Base-by-base conservation (phyloP, 2,113 vertebrate genomes). In the Steatornis caripensis region DNA sequence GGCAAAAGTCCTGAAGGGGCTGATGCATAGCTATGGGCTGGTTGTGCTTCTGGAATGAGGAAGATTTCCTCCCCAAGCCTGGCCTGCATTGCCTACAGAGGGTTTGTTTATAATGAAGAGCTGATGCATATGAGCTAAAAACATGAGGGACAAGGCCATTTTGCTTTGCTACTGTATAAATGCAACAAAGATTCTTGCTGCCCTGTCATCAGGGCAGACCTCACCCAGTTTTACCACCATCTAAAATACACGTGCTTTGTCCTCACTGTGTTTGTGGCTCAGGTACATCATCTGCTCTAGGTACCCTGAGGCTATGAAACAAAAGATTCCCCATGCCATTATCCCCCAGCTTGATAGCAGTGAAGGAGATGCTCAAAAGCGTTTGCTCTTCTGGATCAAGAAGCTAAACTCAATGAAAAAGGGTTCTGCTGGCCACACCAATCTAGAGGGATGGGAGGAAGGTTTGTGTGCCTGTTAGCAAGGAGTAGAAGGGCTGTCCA, bases 21-120 rank as follows among this genome's bases (percentile, higher is more conserved):
- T 93, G 93, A 93, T 96, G 86, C 91, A 93, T 89, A 95, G 84
- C 94, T 95, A 84, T 41, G 69, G 86, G 95, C 96, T 95, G 80
- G 81, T 94, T 96, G 92, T 97, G 93, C 96, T 97, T 96, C 90
- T 95, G 96, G 82, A 93, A 87, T 85, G 87, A 95, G 90, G 78
- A 96, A 90, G 70, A 48, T 85, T 90, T 94, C 85, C 70, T 74
- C 65, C 70, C 58, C 66, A 92, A 57, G 89, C 61, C 70, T 87
- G 84, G 91, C 74, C 89, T 95, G 65, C 41, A 46, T 76, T 91
- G 89, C 93, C 93, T 95, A 41, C 77, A 84, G 65, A 95, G 91
- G 77, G 84, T 79, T 93, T 95, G 61, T 93, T 95, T 79, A 18
- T 61, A 71, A 87, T 2, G 10, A 57, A 84, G 80, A 87, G 57